These are phyloP conservation scores for Metacarcinus magister DNA, from an alignment of 2,888 invertebrate species.

Conservation along the genomic window DNA sequence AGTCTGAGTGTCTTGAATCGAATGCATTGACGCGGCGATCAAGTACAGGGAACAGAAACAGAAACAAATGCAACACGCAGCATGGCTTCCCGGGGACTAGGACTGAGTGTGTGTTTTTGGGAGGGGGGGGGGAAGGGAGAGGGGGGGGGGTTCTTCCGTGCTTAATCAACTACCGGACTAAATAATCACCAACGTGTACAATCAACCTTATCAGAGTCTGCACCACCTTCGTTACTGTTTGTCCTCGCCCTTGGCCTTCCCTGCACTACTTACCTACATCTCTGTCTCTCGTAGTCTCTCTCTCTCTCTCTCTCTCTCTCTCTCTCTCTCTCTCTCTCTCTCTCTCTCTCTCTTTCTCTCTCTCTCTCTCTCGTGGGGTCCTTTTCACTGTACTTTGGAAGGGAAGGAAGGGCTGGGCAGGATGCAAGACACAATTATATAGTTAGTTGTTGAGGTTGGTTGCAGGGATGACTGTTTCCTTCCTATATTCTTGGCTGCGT, in stretches of 20 bases:
- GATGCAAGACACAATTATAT: neutral
- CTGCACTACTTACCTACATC: no score
- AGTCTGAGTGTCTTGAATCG: neutral
- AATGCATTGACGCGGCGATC: neutral
- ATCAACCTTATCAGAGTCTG: slow-evolving; percentile 19
- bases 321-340: neutral
- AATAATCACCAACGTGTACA: slow-evolving; percentile 11
- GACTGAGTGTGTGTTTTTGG: neutral
- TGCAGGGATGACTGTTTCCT: neutral
- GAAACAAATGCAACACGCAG: neutral
- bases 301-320: neutral
- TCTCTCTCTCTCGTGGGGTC: neutral
- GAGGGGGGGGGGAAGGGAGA: no score
- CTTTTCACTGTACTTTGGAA: neutral
- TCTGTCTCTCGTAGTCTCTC: neutral
- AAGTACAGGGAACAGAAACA: neutral
- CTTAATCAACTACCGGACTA: neutral
- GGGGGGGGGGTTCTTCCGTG: neutral
- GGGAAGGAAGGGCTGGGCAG: neutral
- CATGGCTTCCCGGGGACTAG: neutral
- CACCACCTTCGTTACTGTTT: neutral
- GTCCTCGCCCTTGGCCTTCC: no score
- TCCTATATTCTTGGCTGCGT: neutral
- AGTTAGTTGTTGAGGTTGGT: neutral
- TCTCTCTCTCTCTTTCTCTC: neutral